A percentile compares a stretch with the other conserved stretches of the same genome.
phyloP scores from a whole-genome alignment of 1,140 invertebrate genomes.

The Brevipalpus yothersi region DNA sequence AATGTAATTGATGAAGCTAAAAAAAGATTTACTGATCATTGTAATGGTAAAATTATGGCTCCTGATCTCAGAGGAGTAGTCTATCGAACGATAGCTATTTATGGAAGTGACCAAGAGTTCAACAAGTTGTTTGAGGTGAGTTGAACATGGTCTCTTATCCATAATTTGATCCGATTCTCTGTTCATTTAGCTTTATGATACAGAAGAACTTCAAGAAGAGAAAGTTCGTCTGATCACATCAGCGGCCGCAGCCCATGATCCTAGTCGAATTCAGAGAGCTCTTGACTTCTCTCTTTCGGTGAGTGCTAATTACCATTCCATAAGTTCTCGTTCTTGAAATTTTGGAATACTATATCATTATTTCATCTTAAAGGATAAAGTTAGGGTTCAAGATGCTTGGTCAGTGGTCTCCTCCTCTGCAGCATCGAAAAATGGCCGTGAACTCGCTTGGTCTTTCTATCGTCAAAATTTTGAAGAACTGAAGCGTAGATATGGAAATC shows the following conservation, averaged over 20 bases:
- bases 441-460: constrained; percentile 70
- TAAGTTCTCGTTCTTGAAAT: neutral
- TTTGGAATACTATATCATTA: neutral
- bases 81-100: constrained; percentile 51
- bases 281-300: constrained; percentile 21
- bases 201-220: constrained; percentile 58
- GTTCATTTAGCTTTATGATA: constrained; percentile 41
- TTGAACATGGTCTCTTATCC: neutral
- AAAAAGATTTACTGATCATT: constrained; percentile 39
- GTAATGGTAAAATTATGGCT: neutral
- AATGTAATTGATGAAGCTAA: constrained; percentile 43
- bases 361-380: constrained; percentile 34
- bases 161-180: neutral
- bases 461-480: constrained; percentile 45
- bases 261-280: constrained; percentile 41
- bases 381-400: constrained; percentile 65
- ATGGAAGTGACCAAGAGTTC: constrained; percentile 39
- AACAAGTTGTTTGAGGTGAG: constrained; percentile 19
- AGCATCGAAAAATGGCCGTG: constrained; percentile 38
- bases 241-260: constrained; percentile 46
- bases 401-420: constrained; percentile 63
- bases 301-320: neutral
- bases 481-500: neutral
- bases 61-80: constrained; percentile 41
- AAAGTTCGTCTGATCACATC: constrained; percentile 61